Conservation (phyloP, 2,113 vertebrate genomes). For the Laticauda colubrina region DNA sequence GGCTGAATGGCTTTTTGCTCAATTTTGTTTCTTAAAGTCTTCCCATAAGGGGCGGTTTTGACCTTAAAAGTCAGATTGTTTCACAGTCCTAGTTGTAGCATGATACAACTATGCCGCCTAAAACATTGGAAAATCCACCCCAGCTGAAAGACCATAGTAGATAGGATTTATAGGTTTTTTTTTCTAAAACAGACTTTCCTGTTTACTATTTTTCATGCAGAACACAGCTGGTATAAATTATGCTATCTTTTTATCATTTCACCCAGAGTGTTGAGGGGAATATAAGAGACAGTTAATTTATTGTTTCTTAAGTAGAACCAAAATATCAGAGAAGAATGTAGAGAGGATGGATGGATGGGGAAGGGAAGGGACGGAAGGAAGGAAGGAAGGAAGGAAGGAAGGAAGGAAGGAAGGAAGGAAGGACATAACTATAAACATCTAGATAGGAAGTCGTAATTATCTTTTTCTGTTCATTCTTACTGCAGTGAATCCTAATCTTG, state of each 20-base stretch:
- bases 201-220: neutral
- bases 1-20: neutral
- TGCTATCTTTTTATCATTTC: neutral
- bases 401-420: too few relatives aligned
- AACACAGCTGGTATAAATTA: neutral
- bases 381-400: too few relatives aligned
- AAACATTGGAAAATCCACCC: neutral
- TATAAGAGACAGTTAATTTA: neutral
- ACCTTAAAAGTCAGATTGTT: neutral
- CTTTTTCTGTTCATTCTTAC: neutral
- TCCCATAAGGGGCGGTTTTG: neutral
- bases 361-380: too few relatives aligned
- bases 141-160: neutral
- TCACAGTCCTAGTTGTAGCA: neutral
- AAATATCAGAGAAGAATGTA: neutral
- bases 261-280: neutral
- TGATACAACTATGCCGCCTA: neutral
- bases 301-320: neutral
- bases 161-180: neutral
- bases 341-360: too few relatives aligned
- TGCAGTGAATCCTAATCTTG: too few relatives aligned
- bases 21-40: neutral
- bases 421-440: too few relatives aligned
- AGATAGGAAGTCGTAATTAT: neutral
- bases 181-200: neutral